A percentile compares a stretch with the other conserved stretches of the same genome.
Evolutionary conservation across 23 tunicate genomes (phyloP).

Genomic region (Oikopleura vanhoeffeni): DNA sequence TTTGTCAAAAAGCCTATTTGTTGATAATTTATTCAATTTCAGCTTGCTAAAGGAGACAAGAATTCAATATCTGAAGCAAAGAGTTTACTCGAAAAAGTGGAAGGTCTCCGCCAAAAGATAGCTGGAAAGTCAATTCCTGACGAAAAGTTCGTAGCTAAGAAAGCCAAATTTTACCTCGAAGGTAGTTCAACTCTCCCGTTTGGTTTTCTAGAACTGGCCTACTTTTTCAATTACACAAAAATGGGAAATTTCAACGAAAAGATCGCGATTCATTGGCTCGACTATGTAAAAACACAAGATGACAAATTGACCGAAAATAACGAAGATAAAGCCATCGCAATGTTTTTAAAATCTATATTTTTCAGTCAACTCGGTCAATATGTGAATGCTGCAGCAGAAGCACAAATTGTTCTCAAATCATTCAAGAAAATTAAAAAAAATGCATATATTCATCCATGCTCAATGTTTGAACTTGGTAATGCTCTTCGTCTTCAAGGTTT

Average conservation of each 20-base stretch:
- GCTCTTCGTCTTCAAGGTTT: conserved; percentile 11
- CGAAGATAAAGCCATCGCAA: background rate
- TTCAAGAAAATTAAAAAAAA: background rate
- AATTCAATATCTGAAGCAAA: no score
- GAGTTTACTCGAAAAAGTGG: background rate
- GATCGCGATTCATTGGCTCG: background rate
- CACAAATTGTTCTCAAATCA: background rate
- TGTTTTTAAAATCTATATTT: background rate
- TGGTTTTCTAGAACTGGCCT: conserved; percentile 3
- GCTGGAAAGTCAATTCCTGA: conserved; percentile 86
- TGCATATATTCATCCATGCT: background rate
- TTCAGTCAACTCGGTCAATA: background rate
- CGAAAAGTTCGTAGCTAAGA: conserved; percentile 63
- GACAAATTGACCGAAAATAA: background rate
- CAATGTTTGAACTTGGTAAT: background rate
- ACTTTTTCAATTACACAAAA: background rate
- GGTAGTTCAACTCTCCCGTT: background rate
- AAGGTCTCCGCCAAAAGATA: conserved; percentile 24
- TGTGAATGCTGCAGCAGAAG: background rate
- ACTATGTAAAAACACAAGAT: background rate
- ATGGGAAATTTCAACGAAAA: background rate
- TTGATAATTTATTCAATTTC: no score
- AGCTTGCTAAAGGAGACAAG: no score
- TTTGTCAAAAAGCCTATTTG: no score
- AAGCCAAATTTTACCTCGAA: conserved; percentile 20